phyloP scores from a whole-genome alignment of 2,797 vertebrate species.

The Bradypodion pumilum region DNA sequence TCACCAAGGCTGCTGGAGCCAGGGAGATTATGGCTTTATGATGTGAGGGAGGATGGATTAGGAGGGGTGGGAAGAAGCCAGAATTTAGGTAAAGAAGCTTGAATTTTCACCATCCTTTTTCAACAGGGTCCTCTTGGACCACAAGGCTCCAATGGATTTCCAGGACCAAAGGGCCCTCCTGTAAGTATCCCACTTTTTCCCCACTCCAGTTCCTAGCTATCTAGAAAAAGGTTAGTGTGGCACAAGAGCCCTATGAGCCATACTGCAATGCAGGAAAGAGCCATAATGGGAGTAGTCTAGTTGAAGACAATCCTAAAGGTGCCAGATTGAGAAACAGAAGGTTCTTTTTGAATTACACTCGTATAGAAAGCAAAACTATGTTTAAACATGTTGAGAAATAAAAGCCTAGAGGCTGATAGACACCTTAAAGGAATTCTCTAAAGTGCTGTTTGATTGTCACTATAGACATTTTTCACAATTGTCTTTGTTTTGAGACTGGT shows the following conservation, averaged over 20 bases:
- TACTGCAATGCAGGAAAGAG: neutral
- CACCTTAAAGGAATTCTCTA: too few relatives aligned
- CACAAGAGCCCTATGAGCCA: neutral
- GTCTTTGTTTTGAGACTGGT: too few relatives aligned
- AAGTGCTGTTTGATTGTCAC: too few relatives aligned
- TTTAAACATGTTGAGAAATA: neutral
- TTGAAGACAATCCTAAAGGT: neutral
- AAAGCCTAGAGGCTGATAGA: too few relatives aligned
- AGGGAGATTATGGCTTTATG: neutral
- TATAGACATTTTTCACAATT: too few relatives aligned
- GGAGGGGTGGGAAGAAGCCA: neutral
- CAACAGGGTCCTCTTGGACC: slow-evolving; percentile 87
- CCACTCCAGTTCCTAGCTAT: too few relatives aligned
- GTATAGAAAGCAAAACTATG: neutral
- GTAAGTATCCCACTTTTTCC: slow-evolving; percentile 75
- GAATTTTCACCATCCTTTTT: neutral
- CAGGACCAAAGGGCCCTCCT: slow-evolving; percentile 87
- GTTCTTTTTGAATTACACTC: neutral
- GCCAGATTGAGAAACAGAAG: neutral
- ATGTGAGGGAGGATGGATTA: neutral
- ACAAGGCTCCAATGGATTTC: slow-evolving; percentile 84
- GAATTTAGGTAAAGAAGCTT: neutral
- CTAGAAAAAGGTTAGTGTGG: neutral
- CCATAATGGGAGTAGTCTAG: neutral
- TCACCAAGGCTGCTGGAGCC: neutral